A percentile compares a stretch with the other conserved stretches of the same genome.
These are phyloP conservation scores for Heliconius hortense DNA, from an alignment of 2,888 invertebrate species.

Conservation along the genomic window DNA sequence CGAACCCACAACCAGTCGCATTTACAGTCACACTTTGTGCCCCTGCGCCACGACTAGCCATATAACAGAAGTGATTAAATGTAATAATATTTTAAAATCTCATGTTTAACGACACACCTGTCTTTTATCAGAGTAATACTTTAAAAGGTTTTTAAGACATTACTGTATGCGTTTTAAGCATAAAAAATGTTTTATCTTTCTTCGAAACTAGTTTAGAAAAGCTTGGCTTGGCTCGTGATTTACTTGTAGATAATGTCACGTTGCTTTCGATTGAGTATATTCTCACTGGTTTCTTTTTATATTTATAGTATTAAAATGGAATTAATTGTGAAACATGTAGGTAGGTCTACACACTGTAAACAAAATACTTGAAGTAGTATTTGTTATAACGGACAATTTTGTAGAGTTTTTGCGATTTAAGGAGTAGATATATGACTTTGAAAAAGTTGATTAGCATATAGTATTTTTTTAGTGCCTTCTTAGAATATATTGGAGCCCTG, in stretches of 20 bases:
- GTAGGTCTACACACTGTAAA: not conserved
- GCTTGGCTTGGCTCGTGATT: conserved; percentile 14
- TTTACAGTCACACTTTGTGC: not conserved
- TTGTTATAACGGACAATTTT: too few relatives aligned
- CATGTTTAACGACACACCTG: conserved; percentile 17
- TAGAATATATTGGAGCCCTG: too few relatives aligned
- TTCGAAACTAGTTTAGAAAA: conserved; percentile 33
- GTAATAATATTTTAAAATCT: conserved; percentile 20
- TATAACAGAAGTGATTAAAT: not conserved
- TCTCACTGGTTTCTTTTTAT: not conserved
- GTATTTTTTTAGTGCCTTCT: not conserved
- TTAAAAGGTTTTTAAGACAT: conserved; percentile 37
- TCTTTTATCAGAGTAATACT: conserved; percentile 36
- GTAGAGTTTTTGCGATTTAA: too few relatives aligned
- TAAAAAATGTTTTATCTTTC: conserved; percentile 35
- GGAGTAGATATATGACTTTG: not conserved
- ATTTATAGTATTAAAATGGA: not conserved
- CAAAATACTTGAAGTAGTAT: not conserved
- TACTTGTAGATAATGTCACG: conserved; percentile 10
- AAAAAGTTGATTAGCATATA: not conserved
- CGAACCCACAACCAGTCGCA: too few relatives aligned
- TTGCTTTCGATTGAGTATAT: conserved; percentile 1
- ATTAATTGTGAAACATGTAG: not conserved
- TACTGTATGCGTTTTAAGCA: conserved; percentile 16
- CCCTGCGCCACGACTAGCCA: not conserved